Conservation (phyloP, 2,113 vertebrate genomes). For the Oreocharis arfaki region DNA sequence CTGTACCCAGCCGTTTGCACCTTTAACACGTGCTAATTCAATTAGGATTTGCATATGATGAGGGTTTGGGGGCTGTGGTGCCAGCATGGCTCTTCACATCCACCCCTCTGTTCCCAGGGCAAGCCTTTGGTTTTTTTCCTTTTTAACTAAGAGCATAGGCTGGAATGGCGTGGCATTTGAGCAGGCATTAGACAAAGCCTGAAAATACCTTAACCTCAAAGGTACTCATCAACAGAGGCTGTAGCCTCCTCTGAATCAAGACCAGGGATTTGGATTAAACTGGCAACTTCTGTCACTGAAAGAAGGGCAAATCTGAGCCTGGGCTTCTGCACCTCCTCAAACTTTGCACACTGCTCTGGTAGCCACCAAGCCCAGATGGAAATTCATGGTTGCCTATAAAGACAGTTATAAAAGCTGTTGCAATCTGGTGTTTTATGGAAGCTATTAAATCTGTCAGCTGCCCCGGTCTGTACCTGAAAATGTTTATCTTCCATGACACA, state of each 20-base stretch:
- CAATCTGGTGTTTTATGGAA: slow-evolving; percentile 2
- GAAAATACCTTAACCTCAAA: not conserved
- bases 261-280: not conserved
- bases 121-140: not conserved
- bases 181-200: not conserved
- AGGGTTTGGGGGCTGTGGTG: not conserved
- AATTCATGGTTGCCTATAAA: not conserved
- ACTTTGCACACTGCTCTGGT: not conserved
- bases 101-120: not conserved
- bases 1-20: not conserved
- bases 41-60: not conserved
- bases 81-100: not conserved
- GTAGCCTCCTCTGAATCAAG: not conserved
- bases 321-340: not conserved
- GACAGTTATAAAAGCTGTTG: not conserved
- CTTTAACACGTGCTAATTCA: not conserved
- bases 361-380: not conserved
- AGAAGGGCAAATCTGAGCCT: not conserved
- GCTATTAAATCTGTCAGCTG: not conserved
- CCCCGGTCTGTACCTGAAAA: not conserved
- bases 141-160: not conserved
- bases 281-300: not conserved
- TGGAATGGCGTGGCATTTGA: not conserved
- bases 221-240: not conserved
- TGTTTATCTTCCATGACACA: not conserved